A percentile compares a stretch with the other conserved stretches of the same genome.
phyloP scores from a whole-genome alignment of 1,140 invertebrate species.

The Papilio xuthus region DNA sequence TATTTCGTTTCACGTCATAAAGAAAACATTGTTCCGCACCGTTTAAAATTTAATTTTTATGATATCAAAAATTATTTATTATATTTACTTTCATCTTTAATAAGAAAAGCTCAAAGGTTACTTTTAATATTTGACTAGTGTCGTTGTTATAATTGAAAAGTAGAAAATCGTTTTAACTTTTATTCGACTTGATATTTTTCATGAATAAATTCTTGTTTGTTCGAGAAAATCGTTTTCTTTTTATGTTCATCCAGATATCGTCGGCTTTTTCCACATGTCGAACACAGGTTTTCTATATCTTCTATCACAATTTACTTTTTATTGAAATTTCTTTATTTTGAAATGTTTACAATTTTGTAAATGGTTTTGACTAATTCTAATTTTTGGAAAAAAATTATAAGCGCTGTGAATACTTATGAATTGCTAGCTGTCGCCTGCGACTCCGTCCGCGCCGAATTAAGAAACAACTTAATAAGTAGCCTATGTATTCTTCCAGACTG shows the following conservation, averaged over 20 bases:
- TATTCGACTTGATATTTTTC: slow-evolving; percentile 21
- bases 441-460: too few relatives aligned
- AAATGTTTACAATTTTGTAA: neutral
- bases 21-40: neutral
- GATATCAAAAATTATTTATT: slow-evolving; percentile 1
- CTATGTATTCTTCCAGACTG: too few relatives aligned
- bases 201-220: slow-evolving; percentile 26
- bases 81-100: slow-evolving; percentile 15
- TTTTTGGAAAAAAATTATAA: too few relatives aligned
- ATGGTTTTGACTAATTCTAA: neutral
- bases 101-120: neutral
- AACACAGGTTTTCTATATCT: slow-evolving; percentile 1
- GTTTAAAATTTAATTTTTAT: slow-evolving; percentile 1
- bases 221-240: slow-evolving; percentile 22
- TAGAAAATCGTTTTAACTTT: neutral
- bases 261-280: slow-evolving; percentile 18
- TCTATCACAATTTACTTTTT: slow-evolving; percentile 1
- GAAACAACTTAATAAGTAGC: too few relatives aligned
- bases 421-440: too few relatives aligned
- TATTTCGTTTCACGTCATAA: neutral
- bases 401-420: too few relatives aligned
- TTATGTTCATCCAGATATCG: slow-evolving; percentile 19
- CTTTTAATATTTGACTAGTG: slow-evolving; percentile 10
- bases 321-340: neutral
- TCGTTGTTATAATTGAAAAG: slow-evolving; percentile 8